phyloP scores from a whole-genome alignment of 53 echinoderm and acorn worm species.

The Luidia sarsii region DNA sequence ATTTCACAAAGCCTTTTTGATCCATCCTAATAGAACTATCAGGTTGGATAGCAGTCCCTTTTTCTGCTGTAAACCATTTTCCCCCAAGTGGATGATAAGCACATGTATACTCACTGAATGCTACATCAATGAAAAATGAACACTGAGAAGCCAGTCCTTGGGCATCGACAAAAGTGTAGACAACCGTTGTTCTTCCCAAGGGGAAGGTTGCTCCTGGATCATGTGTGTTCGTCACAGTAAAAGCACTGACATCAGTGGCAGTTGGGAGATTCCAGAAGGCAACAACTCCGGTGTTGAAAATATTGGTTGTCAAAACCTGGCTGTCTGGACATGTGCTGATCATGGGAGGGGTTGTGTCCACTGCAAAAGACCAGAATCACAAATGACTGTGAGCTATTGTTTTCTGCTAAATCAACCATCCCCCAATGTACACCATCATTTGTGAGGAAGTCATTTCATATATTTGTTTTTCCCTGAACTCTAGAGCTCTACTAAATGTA shows the following conservation, averaged over 20 bases:
- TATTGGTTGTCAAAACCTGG: background rate
- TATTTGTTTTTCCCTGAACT: too few species aligned
- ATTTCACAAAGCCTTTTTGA: too few species aligned
- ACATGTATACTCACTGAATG: conserved; percentile 33
- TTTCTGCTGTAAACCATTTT: too few species aligned
- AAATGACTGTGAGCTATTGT: too few species aligned
- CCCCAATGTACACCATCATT: too few species aligned
- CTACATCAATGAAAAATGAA: conserved; percentile 4
- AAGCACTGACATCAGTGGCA: conserved; percentile 50
- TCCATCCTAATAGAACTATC: too few species aligned
- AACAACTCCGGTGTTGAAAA: background rate
- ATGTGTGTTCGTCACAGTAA: conserved; percentile 27
- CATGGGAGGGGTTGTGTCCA: background rate
- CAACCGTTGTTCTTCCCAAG: conserved; percentile 22
- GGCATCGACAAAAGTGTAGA: conserved; percentile 48
- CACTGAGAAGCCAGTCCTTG: background rate
- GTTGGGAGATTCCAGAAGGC: conserved; percentile 62
- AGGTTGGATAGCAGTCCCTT: too few species aligned
- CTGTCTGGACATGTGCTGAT: background rate
- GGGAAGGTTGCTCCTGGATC: conserved; percentile 15
- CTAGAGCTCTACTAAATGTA: too few species aligned
- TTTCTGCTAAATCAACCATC: too few species aligned
- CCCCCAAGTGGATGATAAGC: too few species aligned
- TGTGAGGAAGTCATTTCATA: too few species aligned
- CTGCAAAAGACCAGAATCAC: background rate